Evolutionary conservation across 2,113 vertebrate genomes (phyloP).

Genomic region (Equus przewalskii): DNA sequence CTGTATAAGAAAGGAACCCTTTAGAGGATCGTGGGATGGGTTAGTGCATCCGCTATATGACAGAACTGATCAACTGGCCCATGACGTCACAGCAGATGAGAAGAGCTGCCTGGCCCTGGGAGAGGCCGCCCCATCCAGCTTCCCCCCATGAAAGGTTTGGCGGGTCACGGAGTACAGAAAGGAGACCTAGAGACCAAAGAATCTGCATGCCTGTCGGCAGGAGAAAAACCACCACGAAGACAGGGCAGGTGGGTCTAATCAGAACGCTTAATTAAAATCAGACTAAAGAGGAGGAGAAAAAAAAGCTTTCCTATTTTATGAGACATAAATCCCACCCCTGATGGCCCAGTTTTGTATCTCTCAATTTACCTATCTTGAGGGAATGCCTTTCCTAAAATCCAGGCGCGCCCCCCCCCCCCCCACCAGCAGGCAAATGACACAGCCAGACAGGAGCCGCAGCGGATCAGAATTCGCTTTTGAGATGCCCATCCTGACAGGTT

Average conservation of each 20-base stretch:
- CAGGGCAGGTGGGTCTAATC: not conserved
- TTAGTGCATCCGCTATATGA: not conserved
- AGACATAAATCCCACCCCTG: not conserved
- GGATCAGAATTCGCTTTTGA: not conserved
- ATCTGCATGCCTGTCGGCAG: not conserved
- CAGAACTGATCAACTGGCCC: not conserved
- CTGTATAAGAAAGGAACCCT: not conserved
- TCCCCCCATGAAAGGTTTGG: not conserved
- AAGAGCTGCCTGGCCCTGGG: not conserved
- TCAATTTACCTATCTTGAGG: not conserved
- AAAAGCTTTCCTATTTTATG: not conserved
- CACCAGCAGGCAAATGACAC: not conserved
- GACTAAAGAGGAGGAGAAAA: not conserved
- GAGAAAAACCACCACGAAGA: not conserved
- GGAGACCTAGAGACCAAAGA: not conserved
- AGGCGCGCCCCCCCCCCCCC: not conserved
- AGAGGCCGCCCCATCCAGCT: rapidly evolving
- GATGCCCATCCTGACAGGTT: not conserved
- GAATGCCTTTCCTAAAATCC: not conserved
- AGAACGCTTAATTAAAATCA: constrained; percentile 19
- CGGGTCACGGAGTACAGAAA: not conserved
- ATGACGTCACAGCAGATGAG: not conserved
- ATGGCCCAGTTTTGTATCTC: not conserved
- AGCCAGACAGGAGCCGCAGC: not conserved
- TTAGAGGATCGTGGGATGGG: not conserved